Percentiles rank a stretch among this genome's conserved stretches.
Conservation (phyloP, 2,113 vertebrate genomes). For the Coracopsis vasa region DNA sequence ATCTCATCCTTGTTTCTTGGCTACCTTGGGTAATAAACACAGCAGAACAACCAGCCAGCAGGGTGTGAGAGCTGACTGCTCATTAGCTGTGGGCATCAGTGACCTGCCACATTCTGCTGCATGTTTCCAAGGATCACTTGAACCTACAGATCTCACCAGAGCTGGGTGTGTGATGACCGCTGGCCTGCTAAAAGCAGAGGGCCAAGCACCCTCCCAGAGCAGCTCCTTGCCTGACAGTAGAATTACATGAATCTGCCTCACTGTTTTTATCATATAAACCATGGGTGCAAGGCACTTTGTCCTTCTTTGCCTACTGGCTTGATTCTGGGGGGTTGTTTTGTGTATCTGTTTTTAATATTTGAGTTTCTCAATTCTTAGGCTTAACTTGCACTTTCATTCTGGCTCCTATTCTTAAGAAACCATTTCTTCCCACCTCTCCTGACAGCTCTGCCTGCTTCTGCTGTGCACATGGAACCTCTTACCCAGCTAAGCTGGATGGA, state of each 20-base stretch:
- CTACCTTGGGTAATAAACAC: neutral
- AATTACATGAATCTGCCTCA: neutral
- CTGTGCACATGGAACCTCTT: neutral
- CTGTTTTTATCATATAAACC: neutral
- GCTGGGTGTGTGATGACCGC: neutral
- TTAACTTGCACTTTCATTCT: neutral
- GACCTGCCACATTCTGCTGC: neutral
- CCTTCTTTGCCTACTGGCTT: neutral
- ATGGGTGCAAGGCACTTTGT: neutral
- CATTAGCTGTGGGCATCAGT: neutral
- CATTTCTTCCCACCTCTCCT: neutral
- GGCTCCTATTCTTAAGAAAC: neutral
- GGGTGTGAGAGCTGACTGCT: neutral
- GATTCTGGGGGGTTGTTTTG: neutral
- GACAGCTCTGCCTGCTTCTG: neutral
- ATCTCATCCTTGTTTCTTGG: neutral
- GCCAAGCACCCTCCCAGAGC: neutral
- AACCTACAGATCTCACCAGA: neutral
- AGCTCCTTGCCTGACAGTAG: neutral
- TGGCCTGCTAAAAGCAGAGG: neutral
- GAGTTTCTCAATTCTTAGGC: neutral
- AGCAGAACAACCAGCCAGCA: neutral
- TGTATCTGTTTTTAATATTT: neutral
- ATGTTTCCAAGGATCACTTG: neutral
- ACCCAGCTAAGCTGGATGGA: neutral